phyloP scores from a whole-genome alignment of 2,113 vertebrate genomes.

The Hydropotes inermis region DNA sequence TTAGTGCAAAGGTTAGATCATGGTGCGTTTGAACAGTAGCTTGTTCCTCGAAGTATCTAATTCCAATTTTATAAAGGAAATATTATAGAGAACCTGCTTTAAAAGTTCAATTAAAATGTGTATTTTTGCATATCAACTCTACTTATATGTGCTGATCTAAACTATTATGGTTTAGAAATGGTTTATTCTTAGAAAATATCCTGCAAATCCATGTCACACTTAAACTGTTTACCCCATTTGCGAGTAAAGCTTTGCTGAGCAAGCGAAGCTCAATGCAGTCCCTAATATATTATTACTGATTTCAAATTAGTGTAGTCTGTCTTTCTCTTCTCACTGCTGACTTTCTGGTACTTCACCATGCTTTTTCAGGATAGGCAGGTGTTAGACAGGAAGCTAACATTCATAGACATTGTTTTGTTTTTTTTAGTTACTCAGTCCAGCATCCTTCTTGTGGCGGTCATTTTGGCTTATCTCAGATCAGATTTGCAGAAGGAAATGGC shows the following conservation, averaged over 20 bases:
- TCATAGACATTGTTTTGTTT: background rate
- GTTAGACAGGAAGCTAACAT: background rate
- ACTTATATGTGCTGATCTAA: background rate
- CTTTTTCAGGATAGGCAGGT: background rate
- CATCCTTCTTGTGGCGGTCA: background rate
- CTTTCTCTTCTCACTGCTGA: background rate
- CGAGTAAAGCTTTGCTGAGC: background rate
- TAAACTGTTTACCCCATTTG: background rate
- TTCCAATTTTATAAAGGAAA: background rate
- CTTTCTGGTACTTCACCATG: background rate
- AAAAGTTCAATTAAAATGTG: slow-evolving; percentile 10
- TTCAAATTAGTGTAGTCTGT: background rate
- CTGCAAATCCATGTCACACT: background rate
- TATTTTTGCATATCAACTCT: background rate
- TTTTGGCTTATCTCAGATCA: background rate
- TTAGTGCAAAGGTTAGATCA: background rate
- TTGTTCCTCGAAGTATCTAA: background rate
- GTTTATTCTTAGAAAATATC: background rate
- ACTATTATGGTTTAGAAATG: background rate
- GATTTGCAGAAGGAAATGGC: background rate
- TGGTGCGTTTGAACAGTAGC: background rate
- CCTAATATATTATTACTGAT: background rate
- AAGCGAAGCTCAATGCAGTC: background rate
- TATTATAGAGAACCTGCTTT: background rate
- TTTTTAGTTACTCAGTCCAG: background rate